Conservation (phyloP, 2,888 invertebrate species). For the Erynnis tages region DNA sequence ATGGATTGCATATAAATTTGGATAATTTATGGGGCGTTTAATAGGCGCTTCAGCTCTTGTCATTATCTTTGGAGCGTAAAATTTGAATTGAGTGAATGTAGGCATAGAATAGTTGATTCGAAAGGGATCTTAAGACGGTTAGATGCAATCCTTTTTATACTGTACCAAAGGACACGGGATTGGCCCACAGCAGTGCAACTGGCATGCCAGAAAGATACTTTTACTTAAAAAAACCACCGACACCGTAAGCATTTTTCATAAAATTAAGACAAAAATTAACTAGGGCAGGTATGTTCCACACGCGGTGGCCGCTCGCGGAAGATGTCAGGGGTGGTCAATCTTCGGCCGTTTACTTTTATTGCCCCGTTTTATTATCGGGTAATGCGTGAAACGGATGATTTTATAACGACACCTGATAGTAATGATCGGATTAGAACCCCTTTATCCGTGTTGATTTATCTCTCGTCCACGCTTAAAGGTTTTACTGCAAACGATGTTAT, state of each 20-base stretch:
- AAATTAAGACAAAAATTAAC: not conserved
- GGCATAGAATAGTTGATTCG: too few relatives aligned
- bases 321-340: constrained; percentile 58
- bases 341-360: constrained; percentile 52
- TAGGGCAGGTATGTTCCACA: not conserved
- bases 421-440: constrained; percentile 65
- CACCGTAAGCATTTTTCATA: too few relatives aligned
- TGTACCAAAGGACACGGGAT: too few relatives aligned
- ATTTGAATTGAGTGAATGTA: constrained; percentile 2
- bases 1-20: constrained; percentile 72
- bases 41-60: constrained; percentile 59
- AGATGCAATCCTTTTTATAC: too few relatives aligned
- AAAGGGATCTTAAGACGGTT: too few relatives aligned
- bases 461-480: constrained; percentile 39
- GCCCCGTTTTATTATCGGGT: constrained; percentile 60
- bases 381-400: constrained; percentile 70
- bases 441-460: constrained; percentile 71
- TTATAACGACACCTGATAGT: constrained; percentile 62
- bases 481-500: constrained; percentile 39
- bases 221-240: too few relatives aligned
- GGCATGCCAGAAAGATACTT: too few relatives aligned
- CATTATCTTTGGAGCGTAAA: constrained; percentile 45
- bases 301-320: not conserved
- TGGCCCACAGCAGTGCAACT: too few relatives aligned
- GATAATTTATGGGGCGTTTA: constrained; percentile 67